Conservation (phyloP, 2,888 invertebrate genomes). For the Meghimatium bilineatum region DNA sequence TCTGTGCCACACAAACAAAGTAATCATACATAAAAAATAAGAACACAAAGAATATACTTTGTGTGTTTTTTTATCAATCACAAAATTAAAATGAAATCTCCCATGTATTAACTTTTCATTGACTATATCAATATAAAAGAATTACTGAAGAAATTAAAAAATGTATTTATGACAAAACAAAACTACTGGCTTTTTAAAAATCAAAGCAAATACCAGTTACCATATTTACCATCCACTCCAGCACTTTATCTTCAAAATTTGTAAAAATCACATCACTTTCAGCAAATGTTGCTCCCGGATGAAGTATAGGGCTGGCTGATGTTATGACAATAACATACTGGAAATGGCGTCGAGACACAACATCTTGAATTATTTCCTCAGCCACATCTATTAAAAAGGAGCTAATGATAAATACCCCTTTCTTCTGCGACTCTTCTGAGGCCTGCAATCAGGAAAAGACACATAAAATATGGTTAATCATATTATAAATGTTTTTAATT, state of each 20-base stretch:
- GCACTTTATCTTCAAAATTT: constrained; percentile 78
- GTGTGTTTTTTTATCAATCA: too few relatives aligned
- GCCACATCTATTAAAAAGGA: constrained; percentile 81
- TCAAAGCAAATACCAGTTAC: constrained; percentile 72
- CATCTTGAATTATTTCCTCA: constrained; percentile 81
- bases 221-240: constrained; percentile 82
- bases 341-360: constrained; percentile 82
- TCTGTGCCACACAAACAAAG: too few relatives aligned
- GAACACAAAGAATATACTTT: too few relatives aligned
- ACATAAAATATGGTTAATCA: neutral
- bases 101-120: too few relatives aligned
- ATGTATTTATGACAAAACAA: too few relatives aligned
- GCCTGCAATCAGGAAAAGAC: constrained; percentile 67
- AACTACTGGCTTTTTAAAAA: neutral
- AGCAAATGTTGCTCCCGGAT: constrained; percentile 62
- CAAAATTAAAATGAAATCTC: too few relatives aligned
- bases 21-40: too few relatives aligned
- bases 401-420: constrained; percentile 81
- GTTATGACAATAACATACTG: constrained; percentile 82
- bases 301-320: constrained; percentile 80
- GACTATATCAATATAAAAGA: too few relatives aligned
- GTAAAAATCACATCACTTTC: constrained; percentile 65
- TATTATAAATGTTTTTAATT: too few relatives aligned
- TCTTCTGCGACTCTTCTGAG: constrained; percentile 74
- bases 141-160: too few relatives aligned